A percentile compares a stretch with the other conserved stretches of the same genome.
Conservation (phyloP, 2,113 vertebrate species). For the Cephalopholis sonnerati region DNA sequence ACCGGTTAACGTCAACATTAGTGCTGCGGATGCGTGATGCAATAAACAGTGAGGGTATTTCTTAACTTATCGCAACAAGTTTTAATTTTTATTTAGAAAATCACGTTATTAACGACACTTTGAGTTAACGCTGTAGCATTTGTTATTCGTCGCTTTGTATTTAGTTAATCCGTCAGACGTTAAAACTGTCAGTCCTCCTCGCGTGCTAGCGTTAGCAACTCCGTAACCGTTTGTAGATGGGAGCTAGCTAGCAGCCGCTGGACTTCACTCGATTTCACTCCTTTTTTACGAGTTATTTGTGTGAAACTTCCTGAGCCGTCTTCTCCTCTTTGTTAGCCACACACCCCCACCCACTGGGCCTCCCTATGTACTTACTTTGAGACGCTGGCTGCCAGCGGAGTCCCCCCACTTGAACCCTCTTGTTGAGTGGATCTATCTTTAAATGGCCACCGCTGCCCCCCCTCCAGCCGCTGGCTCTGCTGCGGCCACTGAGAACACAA, state of each 20-base stretch:
- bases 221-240: not conserved
- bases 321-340: not conserved
- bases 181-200: not conserved
- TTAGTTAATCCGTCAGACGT: not conserved
- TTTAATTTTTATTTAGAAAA: not conserved
- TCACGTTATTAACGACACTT: accelerated
- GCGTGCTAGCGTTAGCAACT: slow-evolving; percentile 49
- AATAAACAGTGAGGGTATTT: slow-evolving; percentile 37
- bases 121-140: not conserved
- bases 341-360: not conserved
- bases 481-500: slow-evolving; percentile 83
- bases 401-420: not conserved
- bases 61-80: slow-evolving; percentile 14
- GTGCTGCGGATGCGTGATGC: slow-evolving; percentile 49
- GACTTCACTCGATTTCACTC: not conserved
- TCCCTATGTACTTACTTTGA: slow-evolving; percentile 35
- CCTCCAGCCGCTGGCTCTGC: slow-evolving; percentile 85
- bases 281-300: not conserved
- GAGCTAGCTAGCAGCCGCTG: not conserved
- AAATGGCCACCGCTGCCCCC: slow-evolving; percentile 93
- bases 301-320: not conserved
- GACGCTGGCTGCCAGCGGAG: slow-evolving; percentile 14
- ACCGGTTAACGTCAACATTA: not conserved
- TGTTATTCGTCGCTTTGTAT: not conserved
- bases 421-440: slow-evolving; percentile 22